Conservation (phyloP, 2,888 invertebrate genomes). For the Temnothorax unifasciatus region DNA sequence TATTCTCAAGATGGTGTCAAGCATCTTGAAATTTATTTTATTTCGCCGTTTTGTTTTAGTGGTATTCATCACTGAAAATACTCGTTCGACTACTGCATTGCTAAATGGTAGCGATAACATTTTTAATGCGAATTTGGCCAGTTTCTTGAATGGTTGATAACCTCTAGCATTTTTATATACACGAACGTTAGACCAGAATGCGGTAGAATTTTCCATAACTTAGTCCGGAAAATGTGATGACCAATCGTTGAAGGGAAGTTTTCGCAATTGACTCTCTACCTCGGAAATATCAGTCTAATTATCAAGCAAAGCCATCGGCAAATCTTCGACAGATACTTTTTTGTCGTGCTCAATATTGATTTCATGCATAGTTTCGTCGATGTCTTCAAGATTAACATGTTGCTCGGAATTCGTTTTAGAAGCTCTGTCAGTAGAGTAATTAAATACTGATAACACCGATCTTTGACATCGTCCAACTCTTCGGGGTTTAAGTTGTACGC, state of each 20-base stretch:
- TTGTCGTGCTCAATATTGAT: background rate
- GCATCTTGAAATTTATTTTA: background rate
- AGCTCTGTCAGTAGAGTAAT: background rate
- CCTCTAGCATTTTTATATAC: background rate
- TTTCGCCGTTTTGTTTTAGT: background rate
- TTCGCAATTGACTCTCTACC: background rate
- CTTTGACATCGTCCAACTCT: background rate
- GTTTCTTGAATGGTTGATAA: background rate
- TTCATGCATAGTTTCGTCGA: background rate
- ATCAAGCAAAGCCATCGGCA: background rate
- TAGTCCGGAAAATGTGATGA: background rate
- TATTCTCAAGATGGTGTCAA: background rate
- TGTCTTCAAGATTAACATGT: background rate
- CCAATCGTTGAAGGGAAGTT: background rate
- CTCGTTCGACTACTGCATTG: slow-evolving; percentile 3
- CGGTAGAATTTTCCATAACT: background rate
- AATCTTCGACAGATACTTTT: background rate
- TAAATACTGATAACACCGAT: background rate
- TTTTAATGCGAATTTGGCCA: background rate
- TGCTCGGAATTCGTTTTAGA: background rate
- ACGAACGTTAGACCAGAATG: background rate
- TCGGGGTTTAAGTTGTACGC: background rate
- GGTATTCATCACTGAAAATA: background rate
- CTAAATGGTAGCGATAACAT: background rate
- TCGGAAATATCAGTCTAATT: background rate